Evolutionary conservation across 2,113 vertebrate species (phyloP), one percentile per base, ranked within the genome.

Genomic region (Ochotona curzoniae): DNA sequence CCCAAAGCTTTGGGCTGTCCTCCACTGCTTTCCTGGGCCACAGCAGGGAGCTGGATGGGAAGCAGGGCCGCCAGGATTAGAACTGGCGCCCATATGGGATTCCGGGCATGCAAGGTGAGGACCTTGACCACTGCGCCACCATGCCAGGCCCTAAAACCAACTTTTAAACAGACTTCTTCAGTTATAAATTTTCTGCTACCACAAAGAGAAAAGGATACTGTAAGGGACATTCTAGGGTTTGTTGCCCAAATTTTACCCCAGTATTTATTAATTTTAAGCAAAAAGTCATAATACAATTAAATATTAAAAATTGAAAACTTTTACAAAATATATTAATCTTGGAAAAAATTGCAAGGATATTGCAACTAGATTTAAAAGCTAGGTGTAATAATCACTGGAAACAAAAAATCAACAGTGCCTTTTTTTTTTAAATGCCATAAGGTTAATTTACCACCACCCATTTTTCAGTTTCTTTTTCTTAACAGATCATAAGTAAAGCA

Each of bases 371-470:
- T 93, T 84, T 61, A 90, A 92, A 84, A 18, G 6, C 69, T 91
- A 87, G n/a, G 14, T 73, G 5, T 66, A 84, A 83, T 61, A 79
- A 83, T 64, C 26, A 28, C 30, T 71, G 47, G 57, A n/a, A 83
- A 87, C 83, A 86, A 90, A 92, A 49, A 83, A 87, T 25, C 32
- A 78, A 44, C 18, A 63, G 26, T 18, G 5, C 12, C 54, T 57
- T 57, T 87, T 93, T 93, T 93, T 73, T 66, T 88, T n/a, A n/a
- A 75, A 75, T 83, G 75, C 60, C 2, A 74, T 44, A 88, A n/a
- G 23, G 82, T 0, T 70, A 2, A 64, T 67, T 70, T 90, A 69
- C 9, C 35, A 61, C 23, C 11, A 67, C 25, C 1, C 70, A 51
- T 30, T 3, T 75, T 94, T 83, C 38, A 83, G 51, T 64, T 84